These are phyloP conservation scores for Sorex maritimensis DNA, from an alignment of 2,797 vertebrate species.

Conservation along the genomic window DNA sequence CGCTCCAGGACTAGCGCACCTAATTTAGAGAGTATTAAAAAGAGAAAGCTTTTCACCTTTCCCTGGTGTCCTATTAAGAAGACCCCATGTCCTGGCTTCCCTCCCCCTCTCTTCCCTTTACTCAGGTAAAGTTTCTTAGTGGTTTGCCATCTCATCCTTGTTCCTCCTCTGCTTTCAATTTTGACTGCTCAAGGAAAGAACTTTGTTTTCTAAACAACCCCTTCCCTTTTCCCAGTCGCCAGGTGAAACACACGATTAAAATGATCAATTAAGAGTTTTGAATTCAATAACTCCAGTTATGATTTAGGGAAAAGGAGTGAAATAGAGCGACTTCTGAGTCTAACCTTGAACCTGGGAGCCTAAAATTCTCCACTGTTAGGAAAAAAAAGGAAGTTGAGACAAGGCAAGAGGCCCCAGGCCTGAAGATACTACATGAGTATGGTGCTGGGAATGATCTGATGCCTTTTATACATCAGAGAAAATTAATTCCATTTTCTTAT, in stretches of 20 bases:
- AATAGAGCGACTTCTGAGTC: background rate
- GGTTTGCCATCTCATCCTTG: no score
- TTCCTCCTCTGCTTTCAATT: no score
- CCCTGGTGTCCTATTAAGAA: no score
- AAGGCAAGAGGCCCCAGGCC: background rate
- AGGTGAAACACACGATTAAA: background rate
- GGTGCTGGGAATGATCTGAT: background rate
- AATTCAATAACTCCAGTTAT: background rate
- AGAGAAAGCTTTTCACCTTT: no score
- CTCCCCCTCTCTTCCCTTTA: no score
- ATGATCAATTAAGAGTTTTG: background rate
- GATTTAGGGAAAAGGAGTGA: background rate
- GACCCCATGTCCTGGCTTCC: no score
- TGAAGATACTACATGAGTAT: background rate
- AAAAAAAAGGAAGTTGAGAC: background rate
- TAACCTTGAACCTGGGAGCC: conserved; percentile 1
- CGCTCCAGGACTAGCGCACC: no score
- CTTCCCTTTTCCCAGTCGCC: background rate
- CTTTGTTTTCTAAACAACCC: no score
- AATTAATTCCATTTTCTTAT: background rate
- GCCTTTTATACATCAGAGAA: background rate
- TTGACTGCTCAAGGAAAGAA: no score
- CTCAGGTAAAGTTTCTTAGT: no score
- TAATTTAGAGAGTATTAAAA: no score
- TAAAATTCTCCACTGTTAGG: background rate